Conservation (phyloP, 2,797 vertebrate species). For the Enteromius paludinosus region DNA sequence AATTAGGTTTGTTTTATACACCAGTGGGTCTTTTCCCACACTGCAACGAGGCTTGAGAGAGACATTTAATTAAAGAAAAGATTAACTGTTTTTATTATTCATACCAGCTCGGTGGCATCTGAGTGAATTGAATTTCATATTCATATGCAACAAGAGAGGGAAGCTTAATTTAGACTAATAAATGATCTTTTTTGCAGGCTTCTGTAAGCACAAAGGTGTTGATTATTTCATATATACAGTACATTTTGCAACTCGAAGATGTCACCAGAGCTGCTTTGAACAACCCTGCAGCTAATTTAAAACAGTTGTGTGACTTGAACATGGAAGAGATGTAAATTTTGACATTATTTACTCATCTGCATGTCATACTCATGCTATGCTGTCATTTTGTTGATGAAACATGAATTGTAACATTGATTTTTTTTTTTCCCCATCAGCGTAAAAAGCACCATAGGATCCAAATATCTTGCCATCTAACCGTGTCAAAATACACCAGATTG, state of each 20-base stretch:
- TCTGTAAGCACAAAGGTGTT: slow-evolving; percentile 25
- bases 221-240: slow-evolving; percentile 17
- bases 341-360: not conserved
- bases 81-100: slow-evolving; percentile 63
- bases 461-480: not conserved
- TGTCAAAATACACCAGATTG: not conserved
- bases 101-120: slow-evolving; percentile 50
- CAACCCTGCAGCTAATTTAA: not conserved
- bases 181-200: slow-evolving; percentile 46
- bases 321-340: not conserved
- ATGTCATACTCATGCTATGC: not conserved
- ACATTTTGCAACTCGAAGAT: not conserved
- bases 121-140: slow-evolving; percentile 56
- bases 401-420: not conserved
- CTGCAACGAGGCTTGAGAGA: slow-evolving; percentile 52
- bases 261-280: not conserved
- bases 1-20: slow-evolving; percentile 65
- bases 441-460: not conserved
- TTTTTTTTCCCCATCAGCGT: not conserved
- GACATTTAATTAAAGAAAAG: slow-evolving; percentile 66
- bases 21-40: slow-evolving; percentile 56
- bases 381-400: not conserved
- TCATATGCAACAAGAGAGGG: slow-evolving; percentile 40
- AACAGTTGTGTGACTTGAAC: not conserved
- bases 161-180: slow-evolving; percentile 53